Base-by-base conservation (phyloP, 37 sponge, comb jelly and placozoan genomes). In the Dysidea cf. avara region DNA sequence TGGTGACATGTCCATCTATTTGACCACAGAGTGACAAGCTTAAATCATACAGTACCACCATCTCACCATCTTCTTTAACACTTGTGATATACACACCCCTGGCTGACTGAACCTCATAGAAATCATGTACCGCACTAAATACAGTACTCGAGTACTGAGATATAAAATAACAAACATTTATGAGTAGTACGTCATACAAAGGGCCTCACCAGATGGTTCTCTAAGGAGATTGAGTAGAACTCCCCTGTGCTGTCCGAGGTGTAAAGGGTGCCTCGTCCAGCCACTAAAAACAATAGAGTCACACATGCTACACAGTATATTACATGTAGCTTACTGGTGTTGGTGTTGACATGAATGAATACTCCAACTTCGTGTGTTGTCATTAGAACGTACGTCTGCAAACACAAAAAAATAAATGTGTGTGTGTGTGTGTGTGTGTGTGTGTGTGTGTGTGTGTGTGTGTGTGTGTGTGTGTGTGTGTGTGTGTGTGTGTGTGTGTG, bases 341-440 rank as follows among this genome's bases (percentile, higher is more conserved):
- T 36, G 31, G 47, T 39, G 33, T 64, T 74, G 55, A 79, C 48
- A 55, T 89, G 89, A 9, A 89, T 83, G 71, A 89, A 89, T 14
- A 83, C 84, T 24, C 89, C 89, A 11, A 76, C 56, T 65, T 89
- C 83, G 48, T 89, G 89, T 17, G 84, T 83, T 30, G 69, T 71
- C 76, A 89, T 74, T 24, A 89, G 70, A 21, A 61, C 75, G 54
- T 74, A 83, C 33, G 50, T 39, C 83, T 83, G 55, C 5, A 50
- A 33, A n/a, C n/a, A n/a, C 14, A 33, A 24, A n/a, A 12, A 32
- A 9, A 43, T 43, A 12, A 43, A 12, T 9, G 7, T 43, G 5
- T 43, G 46, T 43, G n/a, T n/a, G n/a, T n/a, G n/a, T n/a, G n/a
- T n/a, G n/a, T n/a, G n/a, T n/a, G n/a, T n/a, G n/a, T n/a, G n/a